A percentile compares a stretch with the other conserved stretches of the same genome.
These are phyloP conservation scores for Potorous gilbertii DNA, from an alignment of 2,797 vertebrate species.

Conservation along the genomic window DNA sequence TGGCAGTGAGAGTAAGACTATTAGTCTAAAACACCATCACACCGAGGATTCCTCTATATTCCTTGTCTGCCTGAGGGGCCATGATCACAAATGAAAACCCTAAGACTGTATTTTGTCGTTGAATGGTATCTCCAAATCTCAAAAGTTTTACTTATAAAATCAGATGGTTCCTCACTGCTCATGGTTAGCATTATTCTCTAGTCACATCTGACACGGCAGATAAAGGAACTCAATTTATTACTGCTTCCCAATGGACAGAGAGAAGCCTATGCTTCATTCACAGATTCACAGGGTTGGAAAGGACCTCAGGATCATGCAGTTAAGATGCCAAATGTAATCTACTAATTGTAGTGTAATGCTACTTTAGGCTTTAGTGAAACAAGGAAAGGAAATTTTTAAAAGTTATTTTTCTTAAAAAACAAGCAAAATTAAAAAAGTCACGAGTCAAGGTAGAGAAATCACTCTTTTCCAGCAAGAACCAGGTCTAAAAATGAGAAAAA, in stretches of 20 bases:
- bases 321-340: neutral
- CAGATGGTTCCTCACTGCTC: fast-evolving
- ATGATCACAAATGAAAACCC: neutral
- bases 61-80: neutral
- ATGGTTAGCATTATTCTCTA: fast-evolving
- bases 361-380: neutral
- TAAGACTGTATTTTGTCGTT: neutral
- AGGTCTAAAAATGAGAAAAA: neutral
- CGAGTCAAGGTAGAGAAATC: neutral
- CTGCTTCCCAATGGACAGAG: neutral
- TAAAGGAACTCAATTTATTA: neutral
- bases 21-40: neutral
- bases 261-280: neutral
- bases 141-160: neutral
- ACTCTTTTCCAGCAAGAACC: fast-evolving
- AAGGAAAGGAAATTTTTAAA: neutral
- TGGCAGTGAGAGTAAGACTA: neutral
- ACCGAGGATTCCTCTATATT: neutral
- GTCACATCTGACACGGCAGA: neutral
- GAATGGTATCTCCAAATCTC: fast-evolving
- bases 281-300: neutral
- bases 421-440: neutral
- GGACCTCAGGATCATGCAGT: neutral
- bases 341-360: neutral
- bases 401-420: neutral